Percentiles rank a stretch among this genome's conserved stretches.
Conservation (phyloP, 2,888 invertebrate species). For the Andrena camellia region DNA sequence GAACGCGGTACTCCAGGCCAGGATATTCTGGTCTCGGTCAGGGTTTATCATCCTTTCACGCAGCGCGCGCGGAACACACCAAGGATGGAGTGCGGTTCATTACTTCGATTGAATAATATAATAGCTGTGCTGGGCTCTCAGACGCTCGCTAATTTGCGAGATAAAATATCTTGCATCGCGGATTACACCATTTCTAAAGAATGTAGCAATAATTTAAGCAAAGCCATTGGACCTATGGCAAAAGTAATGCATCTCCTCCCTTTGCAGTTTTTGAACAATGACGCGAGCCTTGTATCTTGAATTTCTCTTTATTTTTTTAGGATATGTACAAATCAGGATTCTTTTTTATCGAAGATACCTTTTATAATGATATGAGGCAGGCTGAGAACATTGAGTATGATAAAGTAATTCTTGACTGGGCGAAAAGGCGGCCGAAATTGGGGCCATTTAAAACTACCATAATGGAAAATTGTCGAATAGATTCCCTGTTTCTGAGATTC, state of each 20-base stretch:
- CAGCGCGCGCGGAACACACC: slow-evolving; percentile 32
- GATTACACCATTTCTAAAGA: slow-evolving; percentile 89
- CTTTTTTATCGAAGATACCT: slow-evolving; percentile 92
- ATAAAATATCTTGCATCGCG: slow-evolving; percentile 91
- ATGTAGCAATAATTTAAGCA: slow-evolving; percentile 86
- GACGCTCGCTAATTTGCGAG: slow-evolving; percentile 90
- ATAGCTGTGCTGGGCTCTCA: slow-evolving; percentile 89
- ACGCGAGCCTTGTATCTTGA: slow-evolving; percentile 21
- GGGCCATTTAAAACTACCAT: slow-evolving; percentile 85
- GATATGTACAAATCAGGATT: slow-evolving; percentile 90
- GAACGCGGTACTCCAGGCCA: slow-evolving; percentile 75
- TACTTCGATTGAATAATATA: slow-evolving; percentile 43
- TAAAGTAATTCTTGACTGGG: slow-evolving; percentile 88
- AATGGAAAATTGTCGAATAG: slow-evolving; percentile 86
- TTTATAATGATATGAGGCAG: slow-evolving; percentile 91
- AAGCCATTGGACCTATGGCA: slow-evolving; percentile 68
- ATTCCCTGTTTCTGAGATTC: slow-evolving; percentile 85
- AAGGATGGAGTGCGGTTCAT: slow-evolving; percentile 21
- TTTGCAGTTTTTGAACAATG: slow-evolving; percentile 2
- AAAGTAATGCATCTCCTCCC: slow-evolving; percentile 54
- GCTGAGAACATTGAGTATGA: slow-evolving; percentile 89
- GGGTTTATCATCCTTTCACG: slow-evolving; percentile 86
- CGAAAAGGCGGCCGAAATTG: slow-evolving; percentile 77
- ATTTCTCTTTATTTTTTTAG: slow-evolving; percentile 83
- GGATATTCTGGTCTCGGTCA: slow-evolving; percentile 85